These are phyloP conservation scores for Pristis pectinata DNA, from an alignment of 2,797 vertebrate species.

Conservation along the genomic window DNA sequence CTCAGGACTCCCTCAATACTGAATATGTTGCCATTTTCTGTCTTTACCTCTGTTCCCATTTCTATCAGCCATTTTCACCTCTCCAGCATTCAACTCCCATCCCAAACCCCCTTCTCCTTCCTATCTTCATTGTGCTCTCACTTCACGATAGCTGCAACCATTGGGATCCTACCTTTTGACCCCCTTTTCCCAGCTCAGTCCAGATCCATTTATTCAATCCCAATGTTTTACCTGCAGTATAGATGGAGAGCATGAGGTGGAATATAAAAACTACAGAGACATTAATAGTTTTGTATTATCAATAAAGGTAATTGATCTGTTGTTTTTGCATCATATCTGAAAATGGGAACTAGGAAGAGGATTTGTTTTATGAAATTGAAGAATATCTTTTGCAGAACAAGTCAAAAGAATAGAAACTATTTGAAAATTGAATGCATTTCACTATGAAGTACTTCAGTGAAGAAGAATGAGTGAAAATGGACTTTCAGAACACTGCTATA, in stretches of 20 bases:
- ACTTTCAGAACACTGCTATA: background rate
- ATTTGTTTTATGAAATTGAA: background rate
- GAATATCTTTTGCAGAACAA: background rate
- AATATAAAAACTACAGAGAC: background rate
- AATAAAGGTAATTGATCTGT: background rate
- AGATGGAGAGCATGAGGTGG: background rate
- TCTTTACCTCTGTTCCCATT: background rate
- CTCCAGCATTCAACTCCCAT: background rate
- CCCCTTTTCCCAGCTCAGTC: background rate
- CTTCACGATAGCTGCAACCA: background rate
- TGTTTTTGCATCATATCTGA: background rate
- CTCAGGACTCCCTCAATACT: background rate
- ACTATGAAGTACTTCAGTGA: background rate
- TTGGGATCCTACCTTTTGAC: background rate
- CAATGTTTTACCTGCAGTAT: background rate
- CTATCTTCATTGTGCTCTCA: background rate
- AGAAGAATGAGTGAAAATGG: background rate
- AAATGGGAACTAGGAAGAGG: background rate
- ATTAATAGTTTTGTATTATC: background rate
- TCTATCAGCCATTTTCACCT: too few relatives aligned
- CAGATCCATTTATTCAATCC: background rate
- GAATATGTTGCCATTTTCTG: background rate
- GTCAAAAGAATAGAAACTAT: background rate
- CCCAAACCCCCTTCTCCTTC: background rate
- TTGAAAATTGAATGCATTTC: background rate